Evolutionary conservation across 2,888 invertebrate genomes (phyloP).

Genomic region (Perdita meconis): DNA sequence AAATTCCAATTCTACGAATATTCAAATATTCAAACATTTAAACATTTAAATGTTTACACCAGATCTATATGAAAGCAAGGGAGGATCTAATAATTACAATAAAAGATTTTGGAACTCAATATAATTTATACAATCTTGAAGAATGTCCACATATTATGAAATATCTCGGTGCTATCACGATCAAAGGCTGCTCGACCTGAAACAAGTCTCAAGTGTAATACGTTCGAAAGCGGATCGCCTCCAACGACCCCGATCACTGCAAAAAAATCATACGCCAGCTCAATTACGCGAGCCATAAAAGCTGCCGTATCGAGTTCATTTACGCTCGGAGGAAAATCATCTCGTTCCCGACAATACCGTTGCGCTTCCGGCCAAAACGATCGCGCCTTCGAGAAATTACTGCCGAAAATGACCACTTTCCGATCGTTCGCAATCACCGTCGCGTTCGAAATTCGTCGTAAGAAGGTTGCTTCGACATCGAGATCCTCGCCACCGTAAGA

Average conservation of each 20-base stretch:
- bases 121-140: no score
- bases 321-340: constrained; percentile 15
- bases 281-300: constrained; percentile 42
- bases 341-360: constrained; percentile 21
- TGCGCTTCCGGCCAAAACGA: background rate
- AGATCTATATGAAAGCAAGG: no score
- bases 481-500: background rate
- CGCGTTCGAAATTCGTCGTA: background rate
- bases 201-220: constrained; percentile 68
- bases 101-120: no score
- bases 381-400: background rate
- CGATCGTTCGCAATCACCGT: constrained; percentile 2
- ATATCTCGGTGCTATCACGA: constrained; percentile 24
- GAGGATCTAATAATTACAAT: no score
- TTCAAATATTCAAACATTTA: no score
- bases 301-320: constrained; percentile 26
- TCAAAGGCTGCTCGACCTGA: constrained; percentile 50
- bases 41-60: no score
- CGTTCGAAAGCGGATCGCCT: constrained; percentile 56
- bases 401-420: constrained; percentile 13
- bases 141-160: no score
- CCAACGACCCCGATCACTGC: constrained; percentile 4
- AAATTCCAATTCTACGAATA: no score
- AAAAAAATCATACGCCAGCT: background rate
- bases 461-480: background rate